Evolutionary conservation across 23 tunicate species (phyloP).

Genomic region (Styela plicata): DNA sequence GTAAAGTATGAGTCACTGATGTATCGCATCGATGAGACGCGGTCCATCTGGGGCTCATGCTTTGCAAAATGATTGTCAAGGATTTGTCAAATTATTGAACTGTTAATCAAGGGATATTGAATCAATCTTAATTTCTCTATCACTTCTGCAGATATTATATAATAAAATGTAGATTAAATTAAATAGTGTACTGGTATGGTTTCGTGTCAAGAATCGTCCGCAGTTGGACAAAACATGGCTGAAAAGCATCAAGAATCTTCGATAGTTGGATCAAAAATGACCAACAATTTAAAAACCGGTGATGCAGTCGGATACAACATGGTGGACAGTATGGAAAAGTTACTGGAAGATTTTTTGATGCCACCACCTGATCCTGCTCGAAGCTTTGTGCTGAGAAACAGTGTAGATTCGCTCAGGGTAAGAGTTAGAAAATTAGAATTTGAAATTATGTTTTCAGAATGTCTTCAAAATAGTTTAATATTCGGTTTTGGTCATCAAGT

Average conservation of each 20-base stretch:
- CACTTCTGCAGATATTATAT: no score
- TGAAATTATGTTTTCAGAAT: no score
- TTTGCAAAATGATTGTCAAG: background rate
- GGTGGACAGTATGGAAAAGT: constrained; percentile 42
- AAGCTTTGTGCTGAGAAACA: background rate
- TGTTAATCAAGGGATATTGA: no score
- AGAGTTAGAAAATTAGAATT: background rate
- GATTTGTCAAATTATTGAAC: background rate
- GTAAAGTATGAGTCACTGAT: background rate
- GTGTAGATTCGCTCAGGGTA: constrained; percentile 25
- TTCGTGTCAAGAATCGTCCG: background rate
- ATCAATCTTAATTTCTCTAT: no score
- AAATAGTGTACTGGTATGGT: background rate
- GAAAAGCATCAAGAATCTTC: background rate
- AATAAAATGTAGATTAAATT: background rate
- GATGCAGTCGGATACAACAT: background rate
- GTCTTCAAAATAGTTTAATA: no score
- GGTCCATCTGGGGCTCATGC: background rate
- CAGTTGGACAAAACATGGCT: background rate
- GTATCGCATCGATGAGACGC: background rate
- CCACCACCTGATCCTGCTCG: constrained; percentile 28
- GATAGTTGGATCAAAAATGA: background rate
- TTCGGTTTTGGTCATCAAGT: no score
- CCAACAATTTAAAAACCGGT: background rate
- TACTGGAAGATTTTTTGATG: constrained; percentile 47